phyloP scores from a whole-genome alignment of 1,140 invertebrate genomes.

The Rhizoglyphus robini region DNA sequence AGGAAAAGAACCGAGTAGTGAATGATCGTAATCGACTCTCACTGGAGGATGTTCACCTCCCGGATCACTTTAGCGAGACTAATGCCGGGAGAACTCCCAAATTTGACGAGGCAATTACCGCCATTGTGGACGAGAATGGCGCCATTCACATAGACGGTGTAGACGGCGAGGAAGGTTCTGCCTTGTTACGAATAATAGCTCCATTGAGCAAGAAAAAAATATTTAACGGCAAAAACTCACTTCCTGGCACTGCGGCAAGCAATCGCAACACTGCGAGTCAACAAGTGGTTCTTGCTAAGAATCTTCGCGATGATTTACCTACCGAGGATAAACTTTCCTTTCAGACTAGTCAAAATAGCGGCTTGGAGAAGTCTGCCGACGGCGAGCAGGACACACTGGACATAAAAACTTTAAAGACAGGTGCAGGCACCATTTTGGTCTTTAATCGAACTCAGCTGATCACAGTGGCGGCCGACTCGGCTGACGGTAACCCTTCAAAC shows the following conservation, averaged over 20 bases:
- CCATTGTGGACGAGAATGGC: conserved; percentile 27
- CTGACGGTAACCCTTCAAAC: neutral
- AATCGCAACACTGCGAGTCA: conserved; percentile 9
- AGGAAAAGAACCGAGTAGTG: neutral
- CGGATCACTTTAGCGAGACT: neutral
- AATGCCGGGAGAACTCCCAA: neutral
- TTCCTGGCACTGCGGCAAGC: neutral
- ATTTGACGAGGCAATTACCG: conserved; percentile 27
- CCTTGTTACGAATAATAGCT: neutral
- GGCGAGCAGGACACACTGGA: neutral
- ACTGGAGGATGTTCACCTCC: too few species aligned
- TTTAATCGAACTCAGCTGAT: conserved; percentile 1
- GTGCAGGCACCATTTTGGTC: neutral
- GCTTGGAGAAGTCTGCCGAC: too few species aligned
- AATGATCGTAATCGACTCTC: neutral
- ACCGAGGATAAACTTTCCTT: neutral
- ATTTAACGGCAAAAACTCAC: neutral
- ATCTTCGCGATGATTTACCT: neutral
- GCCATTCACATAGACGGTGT: conserved; percentile 26
- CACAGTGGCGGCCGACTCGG: neutral
- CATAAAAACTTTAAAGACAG: neutral
- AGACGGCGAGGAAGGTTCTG: neutral
- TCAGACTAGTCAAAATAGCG: neutral
- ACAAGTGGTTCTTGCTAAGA: neutral
- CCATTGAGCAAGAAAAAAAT: neutral